phyloP scores from a whole-genome alignment of 1,140 invertebrate genomes.

The Coptotermes formosanus region DNA sequence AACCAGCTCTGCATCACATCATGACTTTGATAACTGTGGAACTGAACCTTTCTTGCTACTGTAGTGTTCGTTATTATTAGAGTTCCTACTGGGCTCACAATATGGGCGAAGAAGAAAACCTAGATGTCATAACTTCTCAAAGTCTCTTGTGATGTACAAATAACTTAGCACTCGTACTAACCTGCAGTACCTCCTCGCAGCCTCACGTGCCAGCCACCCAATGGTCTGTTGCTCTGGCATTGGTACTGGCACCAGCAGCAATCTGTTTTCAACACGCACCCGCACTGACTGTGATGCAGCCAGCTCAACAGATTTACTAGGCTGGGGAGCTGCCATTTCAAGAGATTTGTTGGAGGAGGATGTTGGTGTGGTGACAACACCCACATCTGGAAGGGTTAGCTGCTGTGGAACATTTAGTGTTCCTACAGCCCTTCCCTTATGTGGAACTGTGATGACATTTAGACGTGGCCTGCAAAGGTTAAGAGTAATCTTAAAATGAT shows the following conservation, averaged over 20 bases:
- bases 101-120: background rate
- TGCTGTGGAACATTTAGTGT: background rate
- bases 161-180: conserved; percentile 42
- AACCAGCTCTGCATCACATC: too few species aligned
- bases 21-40: background rate
- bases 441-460: background rate
- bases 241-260: conserved; percentile 61
- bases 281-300: conserved; percentile 51
- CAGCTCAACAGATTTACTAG: conserved; percentile 36
- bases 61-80: too few species aligned
- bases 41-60: background rate
- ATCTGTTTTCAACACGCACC: conserved; percentile 61
- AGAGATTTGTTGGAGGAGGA: conserved; percentile 36
- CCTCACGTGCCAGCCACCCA: conserved; percentile 67
- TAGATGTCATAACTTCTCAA: background rate
- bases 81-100: too few species aligned
- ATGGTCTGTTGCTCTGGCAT: conserved; percentile 60
- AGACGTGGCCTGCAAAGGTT: too few species aligned
- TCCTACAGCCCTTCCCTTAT: background rate
- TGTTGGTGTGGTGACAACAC: conserved; percentile 31
- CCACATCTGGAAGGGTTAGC: background rate
- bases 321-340: conserved; percentile 31
- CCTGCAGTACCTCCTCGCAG: conserved; percentile 67
- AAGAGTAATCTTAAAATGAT: too few species aligned
- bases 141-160: background rate